These are phyloP conservation scores for Gallinago jamesoni DNA, from an alignment of 2,113 vertebrate species.

Conservation along the genomic window DNA sequence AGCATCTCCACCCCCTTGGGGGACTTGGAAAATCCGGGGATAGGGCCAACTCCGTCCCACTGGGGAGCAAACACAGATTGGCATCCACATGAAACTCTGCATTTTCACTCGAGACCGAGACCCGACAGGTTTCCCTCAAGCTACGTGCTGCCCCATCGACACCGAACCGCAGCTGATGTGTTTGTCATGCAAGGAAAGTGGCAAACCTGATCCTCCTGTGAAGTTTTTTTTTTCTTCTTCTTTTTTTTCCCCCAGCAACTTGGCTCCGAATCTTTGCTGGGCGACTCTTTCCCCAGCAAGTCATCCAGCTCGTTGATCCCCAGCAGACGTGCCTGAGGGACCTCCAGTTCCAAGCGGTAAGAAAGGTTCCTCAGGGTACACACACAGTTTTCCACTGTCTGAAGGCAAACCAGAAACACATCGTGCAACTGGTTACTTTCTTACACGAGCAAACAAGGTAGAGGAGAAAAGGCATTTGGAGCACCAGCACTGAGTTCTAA, in stretches of 20 bases:
- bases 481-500: background rate
- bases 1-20: constrained; percentile 97
- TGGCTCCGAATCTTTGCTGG: constrained; percentile 90
- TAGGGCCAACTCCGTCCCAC: constrained; percentile 98
- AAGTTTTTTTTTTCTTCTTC: constrained; percentile 93
- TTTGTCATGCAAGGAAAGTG: background rate
- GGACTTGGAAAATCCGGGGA: constrained; percentile 93
- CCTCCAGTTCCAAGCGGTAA: constrained; percentile 93
- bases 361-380: constrained; percentile 97
- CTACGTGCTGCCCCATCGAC: rapidly evolving
- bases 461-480: background rate
- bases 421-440: background rate
- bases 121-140: background rate
- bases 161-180: background rate
- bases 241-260: constrained; percentile 98
- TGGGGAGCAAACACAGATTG: constrained; percentile 31
- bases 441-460: background rate
- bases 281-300: constrained; percentile 87
- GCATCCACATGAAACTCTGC: background rate
- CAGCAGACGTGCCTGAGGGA: constrained; percentile 85
- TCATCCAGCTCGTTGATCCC: constrained; percentile 89
- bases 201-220: constrained; percentile 89
- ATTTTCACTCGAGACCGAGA: background rate
- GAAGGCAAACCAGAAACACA: constrained; percentile 38
- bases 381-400: constrained; percentile 99